Conservation (phyloP, 2,888 invertebrate genomes). For the Megastigmus dorsalis region DNA sequence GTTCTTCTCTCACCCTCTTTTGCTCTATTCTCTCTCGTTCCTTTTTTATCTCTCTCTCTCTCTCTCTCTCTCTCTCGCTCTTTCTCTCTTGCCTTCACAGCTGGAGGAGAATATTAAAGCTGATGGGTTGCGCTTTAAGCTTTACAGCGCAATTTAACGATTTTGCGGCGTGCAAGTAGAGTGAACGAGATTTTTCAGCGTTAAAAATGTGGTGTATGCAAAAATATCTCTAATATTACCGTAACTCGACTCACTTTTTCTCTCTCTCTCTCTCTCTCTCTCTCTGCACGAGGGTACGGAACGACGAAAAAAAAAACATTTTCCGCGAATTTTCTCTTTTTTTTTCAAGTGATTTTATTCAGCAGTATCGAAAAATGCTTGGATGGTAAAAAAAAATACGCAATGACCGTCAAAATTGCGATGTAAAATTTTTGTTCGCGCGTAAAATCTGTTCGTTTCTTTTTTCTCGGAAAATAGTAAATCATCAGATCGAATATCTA, state of each 20-base stretch:
- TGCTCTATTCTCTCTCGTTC: too few relatives aligned
- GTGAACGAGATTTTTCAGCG: constrained; percentile 31
- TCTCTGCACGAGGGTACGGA: neutral
- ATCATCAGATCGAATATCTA: too few relatives aligned
- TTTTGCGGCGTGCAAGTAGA: constrained; percentile 19
- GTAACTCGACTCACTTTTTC: neutral
- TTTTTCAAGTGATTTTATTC: too few relatives aligned
- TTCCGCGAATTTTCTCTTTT: too few relatives aligned
- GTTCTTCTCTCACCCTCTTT: neutral
- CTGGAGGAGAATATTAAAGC: constrained; percentile 44
- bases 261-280: neutral
- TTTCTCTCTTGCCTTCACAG: neutral
- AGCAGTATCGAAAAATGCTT: too few relatives aligned
- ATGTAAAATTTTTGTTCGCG: too few relatives aligned
- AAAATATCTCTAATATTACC: constrained; percentile 15
- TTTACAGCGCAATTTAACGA: constrained; percentile 40
- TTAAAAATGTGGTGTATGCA: constrained; percentile 10
- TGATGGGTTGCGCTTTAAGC: constrained; percentile 43
- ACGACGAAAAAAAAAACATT: neutral
- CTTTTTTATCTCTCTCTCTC: too few relatives aligned
- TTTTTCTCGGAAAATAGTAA: too few relatives aligned
- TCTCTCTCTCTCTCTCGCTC: too few relatives aligned
- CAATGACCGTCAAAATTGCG: too few relatives aligned
- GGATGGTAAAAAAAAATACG: too few relatives aligned
- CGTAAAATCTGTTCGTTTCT: too few relatives aligned